Percentiles rank a stretch among this genome's conserved stretches.
Evolutionary conservation across 2,888 invertebrate species (phyloP).

Genomic region (Elaeidobius kamerunicus): DNA sequence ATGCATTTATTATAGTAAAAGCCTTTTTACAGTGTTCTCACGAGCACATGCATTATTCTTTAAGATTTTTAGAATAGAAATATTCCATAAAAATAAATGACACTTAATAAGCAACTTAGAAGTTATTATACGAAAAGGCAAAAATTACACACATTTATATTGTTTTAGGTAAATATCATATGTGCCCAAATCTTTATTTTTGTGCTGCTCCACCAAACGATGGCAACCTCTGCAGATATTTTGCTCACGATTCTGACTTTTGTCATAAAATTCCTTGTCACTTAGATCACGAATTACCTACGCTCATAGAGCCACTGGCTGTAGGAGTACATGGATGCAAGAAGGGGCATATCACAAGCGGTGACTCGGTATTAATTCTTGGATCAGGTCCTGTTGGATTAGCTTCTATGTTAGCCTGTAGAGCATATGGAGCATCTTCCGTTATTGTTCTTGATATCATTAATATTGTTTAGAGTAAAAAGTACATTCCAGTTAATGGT

Average conservation of each 20-base stretch:
- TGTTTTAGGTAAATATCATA: slow-evolving; percentile 73
- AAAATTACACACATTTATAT: too few species aligned
- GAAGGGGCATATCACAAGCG: slow-evolving; percentile 72
- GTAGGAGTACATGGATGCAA: slow-evolving; percentile 92
- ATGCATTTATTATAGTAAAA: too few species aligned
- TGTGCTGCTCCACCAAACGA: slow-evolving; percentile 92
- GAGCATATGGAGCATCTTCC: slow-evolving; percentile 78
- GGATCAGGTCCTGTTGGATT: slow-evolving; percentile 90
- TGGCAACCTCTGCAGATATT: slow-evolving; percentile 83
- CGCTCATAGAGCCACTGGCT: slow-evolving; percentile 86
- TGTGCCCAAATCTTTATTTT: slow-evolving; percentile 83
- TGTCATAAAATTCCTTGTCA: slow-evolving; percentile 87
- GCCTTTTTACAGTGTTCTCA: too few species aligned
- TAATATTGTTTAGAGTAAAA: slow-evolving; percentile 60
- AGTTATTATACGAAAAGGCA: too few species aligned
- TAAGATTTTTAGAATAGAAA: too few species aligned
- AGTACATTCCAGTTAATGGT: too few species aligned
- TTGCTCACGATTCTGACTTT: slow-evolving; percentile 86
- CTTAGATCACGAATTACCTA: slow-evolving; percentile 89
- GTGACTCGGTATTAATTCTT: slow-evolving; percentile 67
- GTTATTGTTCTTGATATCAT: slow-evolving; percentile 68
- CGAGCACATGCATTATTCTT: too few species aligned
- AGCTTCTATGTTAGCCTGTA: slow-evolving; percentile 72
- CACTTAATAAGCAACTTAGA: too few species aligned
- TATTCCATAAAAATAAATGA: too few species aligned